Conservation (phyloP, 1,140 invertebrate species). For the Zaprionus kolodkinae region DNA sequence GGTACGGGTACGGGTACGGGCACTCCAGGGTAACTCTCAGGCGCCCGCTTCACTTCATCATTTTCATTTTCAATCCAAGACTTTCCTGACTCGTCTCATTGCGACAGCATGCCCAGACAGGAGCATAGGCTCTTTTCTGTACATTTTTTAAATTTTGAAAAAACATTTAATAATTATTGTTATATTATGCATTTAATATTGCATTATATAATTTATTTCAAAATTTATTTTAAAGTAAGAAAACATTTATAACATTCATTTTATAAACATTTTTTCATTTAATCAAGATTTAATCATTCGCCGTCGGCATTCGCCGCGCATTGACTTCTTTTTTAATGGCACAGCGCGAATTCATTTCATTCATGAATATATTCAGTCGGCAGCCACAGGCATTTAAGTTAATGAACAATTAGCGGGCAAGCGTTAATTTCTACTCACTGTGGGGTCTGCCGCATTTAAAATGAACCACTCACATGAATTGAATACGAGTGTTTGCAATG, state of each 20-base stretch:
- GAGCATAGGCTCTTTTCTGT: neutral
- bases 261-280: neutral
- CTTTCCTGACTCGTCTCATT: neutral
- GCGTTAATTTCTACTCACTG: constrained; percentile 55
- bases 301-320: constrained; percentile 49
- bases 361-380: constrained; percentile 48
- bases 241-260: neutral
- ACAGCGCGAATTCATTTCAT: neutral
- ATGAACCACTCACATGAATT: constrained; percentile 35
- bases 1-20: neutral
- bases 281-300: constrained; percentile 9
- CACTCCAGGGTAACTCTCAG: neutral
- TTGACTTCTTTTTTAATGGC: neutral
- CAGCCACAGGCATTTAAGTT: constrained; percentile 32
- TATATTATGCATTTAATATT: neutral
- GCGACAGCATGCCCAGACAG: neutral
- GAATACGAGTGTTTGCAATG: constrained; percentile 18
- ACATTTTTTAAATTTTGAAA: neutral
- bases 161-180: neutral
- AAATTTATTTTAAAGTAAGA: neutral
- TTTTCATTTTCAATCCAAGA: constrained; percentile 24
- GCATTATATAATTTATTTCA: neutral
- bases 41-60: constrained; percentile 13
- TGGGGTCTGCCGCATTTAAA: constrained; percentile 28
- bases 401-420: constrained; percentile 68